Conservation (phyloP, 2,113 vertebrate species). For the Emydocephalus ijimae region DNA sequence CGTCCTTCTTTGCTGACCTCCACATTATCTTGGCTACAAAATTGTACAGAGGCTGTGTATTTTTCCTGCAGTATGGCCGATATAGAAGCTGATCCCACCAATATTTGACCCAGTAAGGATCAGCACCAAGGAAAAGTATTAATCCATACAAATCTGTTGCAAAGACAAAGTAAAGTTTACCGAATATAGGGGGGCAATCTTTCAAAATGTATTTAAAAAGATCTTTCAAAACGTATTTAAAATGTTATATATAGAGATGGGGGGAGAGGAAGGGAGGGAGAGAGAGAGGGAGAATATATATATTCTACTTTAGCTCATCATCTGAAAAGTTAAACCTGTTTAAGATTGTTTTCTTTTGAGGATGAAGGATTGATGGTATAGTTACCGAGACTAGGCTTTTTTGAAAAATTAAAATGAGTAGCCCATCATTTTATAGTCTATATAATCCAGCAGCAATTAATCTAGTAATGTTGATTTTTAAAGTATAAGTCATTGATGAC, state of each 20-base stretch:
- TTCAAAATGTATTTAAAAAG: neutral
- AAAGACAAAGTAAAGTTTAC: slow-evolving; percentile 27
- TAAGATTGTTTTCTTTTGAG: neutral
- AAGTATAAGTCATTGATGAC: neutral
- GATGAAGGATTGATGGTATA: neutral
- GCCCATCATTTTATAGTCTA: neutral
- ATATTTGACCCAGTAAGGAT: slow-evolving; percentile 94
- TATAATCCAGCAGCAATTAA: neutral
- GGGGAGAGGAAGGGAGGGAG: no score
- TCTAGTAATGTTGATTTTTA: neutral
- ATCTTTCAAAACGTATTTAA: no score
- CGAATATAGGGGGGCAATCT: neutral
- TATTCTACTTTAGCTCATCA: neutral
- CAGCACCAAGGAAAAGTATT: slow-evolving; percentile 91
- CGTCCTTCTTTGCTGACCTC: slow-evolving; percentile 97
- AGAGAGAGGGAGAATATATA: neutral
- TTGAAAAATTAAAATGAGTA: neutral
- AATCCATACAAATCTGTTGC: slow-evolving; percentile 90
- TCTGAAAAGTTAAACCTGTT: neutral
- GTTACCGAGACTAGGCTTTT: neutral
- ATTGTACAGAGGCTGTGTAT: slow-evolving; percentile 82
- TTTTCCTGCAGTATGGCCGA: slow-evolving; percentile 88
- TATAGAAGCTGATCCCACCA: slow-evolving; percentile 97
- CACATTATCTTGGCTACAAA: slow-evolving; percentile 88
- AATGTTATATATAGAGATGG: no score